Base-by-base conservation (phyloP, 2,888 invertebrate species). In the Andrena minutula region DNA sequence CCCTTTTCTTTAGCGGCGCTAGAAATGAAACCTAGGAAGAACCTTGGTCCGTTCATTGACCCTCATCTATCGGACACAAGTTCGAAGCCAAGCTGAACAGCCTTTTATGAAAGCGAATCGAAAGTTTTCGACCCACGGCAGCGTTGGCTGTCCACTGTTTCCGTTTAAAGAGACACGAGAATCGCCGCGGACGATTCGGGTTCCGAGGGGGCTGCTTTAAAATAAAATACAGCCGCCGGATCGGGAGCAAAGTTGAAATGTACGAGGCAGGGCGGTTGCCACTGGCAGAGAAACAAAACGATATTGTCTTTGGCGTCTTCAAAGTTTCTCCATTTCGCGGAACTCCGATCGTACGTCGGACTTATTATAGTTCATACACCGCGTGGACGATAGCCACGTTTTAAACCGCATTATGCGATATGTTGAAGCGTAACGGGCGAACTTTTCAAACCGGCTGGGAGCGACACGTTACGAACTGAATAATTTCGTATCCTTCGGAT, bases 341-440 rank as follows among this genome's bases (percentile, higher is more conserved):
- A 86, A 80, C 49, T 63, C 35, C 66, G 72, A 80, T 85, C 73
- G 56, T 71, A 72, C 61, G 65, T 69, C 69, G 79, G 32, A 47
- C 77, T 80, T 86, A 80, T 86, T 86, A 69, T 71, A 68, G 73
- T 64, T 76, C 66, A 76, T 75, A 79, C 80, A 35, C 70, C 28
- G 49, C 51, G 30, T 76, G 75, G 73, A 78, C 80, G 78, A 78
- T 80, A 75, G 74, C 71, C 35, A 58, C 78, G 71, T 65, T 75
- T 75, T 79, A 82, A 76, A 56, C 75, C 41, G 73, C 65, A 84
- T 82, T 86, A 85, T 86, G 79, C 76, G 70, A 79, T 68, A 69
- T 51, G 72, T 77, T 79, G 56, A 79, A 79, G 77, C 76, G 56
- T 84, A 75, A 86, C 79, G 68, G 68, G 60, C 30, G 73, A 83